Base-by-base conservation (phyloP, 2,797 vertebrate genomes). In the Erethizon dorsatum region DNA sequence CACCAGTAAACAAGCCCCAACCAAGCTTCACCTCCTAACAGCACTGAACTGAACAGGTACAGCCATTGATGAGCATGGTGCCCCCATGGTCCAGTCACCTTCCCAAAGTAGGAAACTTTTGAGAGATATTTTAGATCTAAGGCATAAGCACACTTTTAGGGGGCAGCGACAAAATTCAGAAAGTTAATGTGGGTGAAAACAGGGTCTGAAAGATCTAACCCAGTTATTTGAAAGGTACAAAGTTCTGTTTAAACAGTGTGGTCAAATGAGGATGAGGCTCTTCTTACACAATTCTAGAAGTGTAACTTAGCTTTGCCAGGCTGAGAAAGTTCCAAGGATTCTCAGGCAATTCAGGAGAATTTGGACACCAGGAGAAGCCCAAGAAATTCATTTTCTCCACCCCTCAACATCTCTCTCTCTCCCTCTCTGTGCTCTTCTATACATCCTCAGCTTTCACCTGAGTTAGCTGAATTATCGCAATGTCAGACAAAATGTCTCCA, bases 51-150 rank as follows among this genome's bases (percentile, higher is more conserved):
- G 45, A 47, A 15, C 26, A 31, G 73, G 50, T 15, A 13, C 13
- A 8, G 24, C 4, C 18, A 26, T 5, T 14, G 11, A 7, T 0
- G 11, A 8, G 41, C 2, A 14, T 13, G n/a, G 18, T 10, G 8
- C n/a, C 17, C 8, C n/a, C n/a, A 10, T 20, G 67, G 41, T n/a
- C n/a, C 67, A 22, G n/a, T n/a, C 67, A 37, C 67, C n/a, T 37
- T 37, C n/a, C 18, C 5, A 37, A 10, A 9, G 9, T 12, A 75
- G 71, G 22, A 45, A 24, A 5, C 20, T 26, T 26, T 12, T 24
- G 20, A 26, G 41, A 26, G 37, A 45, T 4, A 26, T 45, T 45
- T 14, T 45, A 13, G 22, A 67, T 24, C 22, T 11, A 24, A 24
- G 41, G 11, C 71, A 13, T 28, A 13, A 6, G 11, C 24, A 2